Evolutionary conservation across 2,113 vertebrate genomes (phyloP).

Genomic region (Oncorhynchus gorbuscha): DNA sequence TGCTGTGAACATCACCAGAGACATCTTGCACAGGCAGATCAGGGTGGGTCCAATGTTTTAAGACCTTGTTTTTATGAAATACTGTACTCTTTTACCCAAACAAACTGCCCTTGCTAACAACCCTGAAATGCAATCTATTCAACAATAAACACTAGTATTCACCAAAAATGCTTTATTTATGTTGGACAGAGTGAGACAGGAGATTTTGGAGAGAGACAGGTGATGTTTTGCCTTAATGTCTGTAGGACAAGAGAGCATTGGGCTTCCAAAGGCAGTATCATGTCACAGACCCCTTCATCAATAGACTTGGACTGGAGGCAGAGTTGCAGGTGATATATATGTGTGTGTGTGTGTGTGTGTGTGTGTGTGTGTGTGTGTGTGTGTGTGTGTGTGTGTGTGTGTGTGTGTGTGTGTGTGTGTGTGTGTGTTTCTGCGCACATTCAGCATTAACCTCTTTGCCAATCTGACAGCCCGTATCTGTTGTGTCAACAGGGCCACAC

Average conservation of each 20-base stretch:
- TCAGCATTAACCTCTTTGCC: neutral
- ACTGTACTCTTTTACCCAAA: neutral
- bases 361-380: neutral
- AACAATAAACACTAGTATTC: too few relatives aligned
- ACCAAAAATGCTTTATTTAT: neutral
- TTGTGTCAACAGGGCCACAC: slow-evolving; percentile 85
- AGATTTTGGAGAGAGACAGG: neutral
- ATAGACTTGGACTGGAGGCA: slow-evolving; percentile 91
- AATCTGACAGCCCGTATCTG: slow-evolving; percentile 11
- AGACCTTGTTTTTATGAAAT: neutral
- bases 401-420: neutral
- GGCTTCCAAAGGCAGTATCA: slow-evolving; percentile 91
- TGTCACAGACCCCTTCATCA: slow-evolving; percentile 95
- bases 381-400: neutral
- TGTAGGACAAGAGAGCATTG: slow-evolving; percentile 85
- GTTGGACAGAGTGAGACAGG: neutral
- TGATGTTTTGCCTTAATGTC: slow-evolving; percentile 18
- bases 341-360: too few relatives aligned
- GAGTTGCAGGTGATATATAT: slow-evolving; percentile 85
- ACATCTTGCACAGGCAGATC: slow-evolving; percentile 89
- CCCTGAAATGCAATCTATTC: too few relatives aligned
- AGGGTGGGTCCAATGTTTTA: slow-evolving; percentile 55
- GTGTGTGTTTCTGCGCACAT: neutral
- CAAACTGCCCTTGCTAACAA: neutral
- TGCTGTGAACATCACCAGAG: slow-evolving; percentile 89